Base-by-base conservation (phyloP, 2,888 invertebrate genomes). In the Stratiomys singularior region DNA sequence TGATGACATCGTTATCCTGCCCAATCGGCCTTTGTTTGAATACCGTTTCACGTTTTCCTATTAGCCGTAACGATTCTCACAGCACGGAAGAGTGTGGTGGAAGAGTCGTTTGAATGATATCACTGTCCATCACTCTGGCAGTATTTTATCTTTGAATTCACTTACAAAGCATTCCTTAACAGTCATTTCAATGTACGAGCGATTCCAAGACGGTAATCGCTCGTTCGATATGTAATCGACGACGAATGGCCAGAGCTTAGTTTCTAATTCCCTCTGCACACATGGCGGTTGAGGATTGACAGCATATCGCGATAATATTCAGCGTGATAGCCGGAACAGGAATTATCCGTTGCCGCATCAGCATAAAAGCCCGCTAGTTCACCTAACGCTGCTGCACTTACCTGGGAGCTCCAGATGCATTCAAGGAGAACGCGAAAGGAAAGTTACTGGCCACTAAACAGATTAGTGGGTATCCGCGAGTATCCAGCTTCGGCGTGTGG, bases 261-360 rank as follows among this genome's bases (percentile, higher is more conserved):
- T 58, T 74, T 74, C 37, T 37, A 69, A 25, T 47, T 23, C 46
- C 69, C 28, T 69, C 11, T 46, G 23, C 46, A 44, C 56, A 30
- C 23, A 27, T 27, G 15, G 18, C 56, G 25, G 30, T 18, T 52
- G 21, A 37, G 58, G 74, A 58, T 58, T 74, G 74, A 74, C 74
- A 60, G 44, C 15, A 3, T 23, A 74, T 74, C 74, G 56, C 60
- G 74, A 74, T 74, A 74, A 21, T 60, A 74, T 74, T 74, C 58
- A 74, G 74, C 60, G 74, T 74, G 30, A 74, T 74, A 58, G 74
- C 74, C 74, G 74, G 74, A 74, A 74, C 74, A 74, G 74, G 74
- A 74, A 74, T 74, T 37, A 44, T 74, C 58, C 74, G 60, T 74
- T 74, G 74, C 44, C 18, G 58, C 74, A 58, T 69, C 60, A 37